Evolutionary conservation across 2,888 invertebrate species (phyloP).

Genomic region (Vanessa cardui): DNA sequence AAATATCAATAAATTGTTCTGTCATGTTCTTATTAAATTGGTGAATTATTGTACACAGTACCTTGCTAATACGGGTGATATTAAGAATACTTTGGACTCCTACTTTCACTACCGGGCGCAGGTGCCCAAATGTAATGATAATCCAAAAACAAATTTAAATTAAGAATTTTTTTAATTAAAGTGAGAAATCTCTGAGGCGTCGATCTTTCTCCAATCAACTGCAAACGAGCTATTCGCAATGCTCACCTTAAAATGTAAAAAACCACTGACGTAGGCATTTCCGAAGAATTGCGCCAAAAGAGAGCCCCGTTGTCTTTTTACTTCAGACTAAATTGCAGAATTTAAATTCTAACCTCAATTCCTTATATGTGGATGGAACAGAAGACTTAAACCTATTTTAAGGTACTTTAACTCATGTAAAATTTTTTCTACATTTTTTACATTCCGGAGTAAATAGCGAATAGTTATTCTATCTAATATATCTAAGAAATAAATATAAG

Average conservation of each 20-base stretch:
- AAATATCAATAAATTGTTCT: too few species aligned
- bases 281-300: constrained; percentile 29
- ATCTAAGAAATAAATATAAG: too few species aligned
- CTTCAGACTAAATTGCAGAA: constrained; percentile 22
- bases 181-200: constrained; percentile 16
- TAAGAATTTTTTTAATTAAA: constrained; percentile 13
- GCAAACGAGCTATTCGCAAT: constrained; percentile 27
- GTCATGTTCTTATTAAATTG: too few species aligned
- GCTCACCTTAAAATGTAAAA: constrained; percentile 33
- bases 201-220: constrained; percentile 37
- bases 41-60: too few species aligned
- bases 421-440: neutral
- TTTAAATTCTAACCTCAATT: constrained; percentile 23
- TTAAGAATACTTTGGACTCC: too few species aligned
- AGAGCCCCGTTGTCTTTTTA: constrained; percentile 2
- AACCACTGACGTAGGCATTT: constrained; percentile 22
- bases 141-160: neutral
- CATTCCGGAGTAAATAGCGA: too few species aligned
- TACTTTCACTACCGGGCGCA: too few species aligned
- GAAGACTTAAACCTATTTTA: constrained; percentile 2
- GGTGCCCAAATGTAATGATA: too few species aligned
- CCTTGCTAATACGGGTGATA: too few species aligned
- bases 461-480: too few species aligned
- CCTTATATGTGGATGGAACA: constrained; percentile 3
- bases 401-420: neutral